Percentiles rank a stretch among this genome's conserved stretches.
These are phyloP conservation scores for Drosophila punjabiensis DNA, from an alignment of 1,140 invertebrate genomes.

Conservation along the genomic window DNA sequence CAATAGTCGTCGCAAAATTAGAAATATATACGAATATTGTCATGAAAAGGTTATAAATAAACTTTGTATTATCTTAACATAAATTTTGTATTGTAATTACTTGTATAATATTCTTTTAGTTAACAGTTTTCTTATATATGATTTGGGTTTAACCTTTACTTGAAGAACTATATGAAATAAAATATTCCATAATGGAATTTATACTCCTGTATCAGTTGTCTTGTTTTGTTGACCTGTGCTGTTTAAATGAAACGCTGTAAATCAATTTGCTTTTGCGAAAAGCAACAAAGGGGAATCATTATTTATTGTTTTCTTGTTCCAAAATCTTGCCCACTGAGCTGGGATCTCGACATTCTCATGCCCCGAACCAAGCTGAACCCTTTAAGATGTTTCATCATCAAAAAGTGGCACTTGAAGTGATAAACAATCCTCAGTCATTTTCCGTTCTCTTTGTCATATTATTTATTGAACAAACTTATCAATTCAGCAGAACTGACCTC, in stretches of 20 bases:
- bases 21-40: background rate
- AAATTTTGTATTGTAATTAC: background rate
- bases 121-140: background rate
- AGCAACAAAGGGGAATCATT: conserved; percentile 26
- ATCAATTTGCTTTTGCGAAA: conserved; percentile 19
- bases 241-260: conserved; percentile 8
- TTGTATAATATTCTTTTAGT: background rate
- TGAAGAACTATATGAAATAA: background rate
- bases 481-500: conserved; percentile 42
- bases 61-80: background rate
- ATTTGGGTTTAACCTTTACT: background rate
- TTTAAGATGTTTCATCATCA: background rate
- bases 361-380: conserved; percentile 4
- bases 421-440: conserved; percentile 18
- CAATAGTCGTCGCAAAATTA: background rate
- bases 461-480: conserved; percentile 30
- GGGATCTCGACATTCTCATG: background rate
- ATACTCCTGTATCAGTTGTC: background rate
- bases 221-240: background rate
- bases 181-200: background rate
- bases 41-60: background rate
- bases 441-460: conserved; percentile 20
- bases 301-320: conserved; percentile 18
- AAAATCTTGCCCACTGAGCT: background rate
- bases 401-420: conserved; percentile 26